phyloP scores from a whole-genome alignment of 2,113 vertebrate species.

The Chiloscyllium plagiosum region DNA sequence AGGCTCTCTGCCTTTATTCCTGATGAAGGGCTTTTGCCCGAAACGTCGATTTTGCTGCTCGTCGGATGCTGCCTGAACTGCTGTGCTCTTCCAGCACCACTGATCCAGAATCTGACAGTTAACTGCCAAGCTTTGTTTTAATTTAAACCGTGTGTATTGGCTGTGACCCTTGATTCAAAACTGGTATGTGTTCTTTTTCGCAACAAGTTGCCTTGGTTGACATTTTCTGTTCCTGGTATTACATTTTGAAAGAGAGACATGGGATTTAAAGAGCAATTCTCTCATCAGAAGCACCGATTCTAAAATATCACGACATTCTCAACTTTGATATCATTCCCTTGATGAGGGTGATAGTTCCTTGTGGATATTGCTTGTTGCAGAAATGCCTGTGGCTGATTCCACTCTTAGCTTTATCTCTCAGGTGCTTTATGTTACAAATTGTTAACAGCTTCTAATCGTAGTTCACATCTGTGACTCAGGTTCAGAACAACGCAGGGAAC shows the following conservation, averaged over 20 bases:
- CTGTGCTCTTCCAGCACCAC: too few relatives aligned
- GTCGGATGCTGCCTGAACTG: too few relatives aligned
- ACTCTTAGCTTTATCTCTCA: background rate
- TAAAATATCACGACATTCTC: background rate
- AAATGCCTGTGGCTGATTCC: background rate
- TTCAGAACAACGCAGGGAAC: background rate
- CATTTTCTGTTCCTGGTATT: background rate
- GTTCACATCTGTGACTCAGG: constrained; percentile 8
- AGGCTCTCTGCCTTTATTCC: too few relatives aligned
- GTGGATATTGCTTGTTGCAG: background rate
- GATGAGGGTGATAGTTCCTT: background rate
- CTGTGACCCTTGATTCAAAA: background rate
- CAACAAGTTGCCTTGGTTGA: background rate
- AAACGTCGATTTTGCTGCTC: too few relatives aligned
- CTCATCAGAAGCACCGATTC: background rate
- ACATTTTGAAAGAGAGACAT: background rate
- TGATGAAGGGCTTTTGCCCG: too few relatives aligned
- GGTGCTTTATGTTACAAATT: background rate
- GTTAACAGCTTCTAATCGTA: background rate
- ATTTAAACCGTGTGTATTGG: too few relatives aligned
- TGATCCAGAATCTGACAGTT: too few relatives aligned
- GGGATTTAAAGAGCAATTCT: background rate
- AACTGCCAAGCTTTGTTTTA: too few relatives aligned
- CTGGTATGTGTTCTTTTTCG: background rate
- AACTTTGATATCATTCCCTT: background rate